Percentiles rank a stretch among this genome's conserved stretches.
Conservation (phyloP, 1,140 invertebrate genomes). For the Bicyclus anynana region DNA sequence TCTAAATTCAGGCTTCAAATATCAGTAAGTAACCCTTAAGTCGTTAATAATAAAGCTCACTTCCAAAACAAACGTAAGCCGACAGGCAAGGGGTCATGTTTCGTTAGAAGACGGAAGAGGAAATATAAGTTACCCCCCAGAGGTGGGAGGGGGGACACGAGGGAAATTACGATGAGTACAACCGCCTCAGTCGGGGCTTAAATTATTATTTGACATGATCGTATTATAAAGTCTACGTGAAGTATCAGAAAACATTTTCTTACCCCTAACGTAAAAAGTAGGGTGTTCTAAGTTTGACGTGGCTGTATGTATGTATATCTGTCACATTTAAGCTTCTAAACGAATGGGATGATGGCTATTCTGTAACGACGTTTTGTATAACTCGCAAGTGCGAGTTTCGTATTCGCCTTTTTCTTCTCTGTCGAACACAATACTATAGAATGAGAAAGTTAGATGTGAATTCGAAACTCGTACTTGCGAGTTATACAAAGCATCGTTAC, state of each 20-base stretch:
- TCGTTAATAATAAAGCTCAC: constrained; percentile 5
- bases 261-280: too few relatives aligned
- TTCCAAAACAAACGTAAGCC: constrained; percentile 6
- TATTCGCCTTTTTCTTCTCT: too few relatives aligned
- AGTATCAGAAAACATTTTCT: neutral
- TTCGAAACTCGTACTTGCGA: too few relatives aligned
- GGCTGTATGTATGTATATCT: too few relatives aligned
- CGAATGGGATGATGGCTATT: too few relatives aligned
- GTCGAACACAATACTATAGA: too few relatives aligned
- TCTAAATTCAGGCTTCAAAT: neutral
- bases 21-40: neutral
- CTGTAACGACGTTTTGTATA: too few relatives aligned
- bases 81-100: constrained; percentile 18
- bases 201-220: constrained; percentile 11
- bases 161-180: constrained; percentile 23
- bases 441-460: too few relatives aligned
- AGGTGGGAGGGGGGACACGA: constrained; percentile 20
- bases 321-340: too few relatives aligned
- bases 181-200: constrained; percentile 7
- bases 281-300: too few relatives aligned
- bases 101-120: constrained; percentile 26
- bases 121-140: constrained; percentile 31
- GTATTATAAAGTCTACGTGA: neutral
- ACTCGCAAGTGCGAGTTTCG: too few relatives aligned
- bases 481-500: too few relatives aligned